These are phyloP conservation scores for Bruchidius siliquastri DNA, from an alignment of 2,888 invertebrate genomes.

Conservation along the genomic window DNA sequence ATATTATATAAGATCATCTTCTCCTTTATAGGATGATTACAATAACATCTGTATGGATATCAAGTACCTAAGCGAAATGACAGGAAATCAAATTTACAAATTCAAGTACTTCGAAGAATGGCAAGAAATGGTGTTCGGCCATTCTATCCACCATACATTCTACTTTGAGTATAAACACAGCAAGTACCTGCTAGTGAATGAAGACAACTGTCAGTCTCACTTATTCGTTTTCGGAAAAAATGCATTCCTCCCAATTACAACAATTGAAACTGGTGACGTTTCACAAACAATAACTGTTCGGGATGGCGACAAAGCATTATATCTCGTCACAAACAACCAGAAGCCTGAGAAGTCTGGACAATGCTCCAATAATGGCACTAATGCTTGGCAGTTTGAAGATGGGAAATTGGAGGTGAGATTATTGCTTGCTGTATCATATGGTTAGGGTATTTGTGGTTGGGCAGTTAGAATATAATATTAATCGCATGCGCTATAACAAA, in stretches of 20 bases:
- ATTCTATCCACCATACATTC: conserved; percentile 17
- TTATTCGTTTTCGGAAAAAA: conserved; percentile 45
- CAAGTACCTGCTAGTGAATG: conserved; percentile 45
- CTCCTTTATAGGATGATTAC: conserved; percentile 37
- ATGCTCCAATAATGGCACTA: conserved; percentile 40
- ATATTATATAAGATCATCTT: background rate
- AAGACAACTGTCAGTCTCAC: conserved; percentile 45
- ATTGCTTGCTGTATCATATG: too few relatives aligned
- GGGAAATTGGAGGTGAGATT: conserved; percentile 36
- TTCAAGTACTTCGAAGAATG: conserved; percentile 50
- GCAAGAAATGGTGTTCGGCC: conserved; percentile 29
- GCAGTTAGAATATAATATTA: too few relatives aligned
- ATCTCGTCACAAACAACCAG: conserved; percentile 40
- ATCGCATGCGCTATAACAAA: too few relatives aligned
- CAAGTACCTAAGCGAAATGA: conserved; percentile 30
- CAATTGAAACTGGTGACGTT: conserved; percentile 48
- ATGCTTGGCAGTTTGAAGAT: conserved; percentile 45
- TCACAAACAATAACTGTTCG: conserved; percentile 45
- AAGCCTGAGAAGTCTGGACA: background rate
- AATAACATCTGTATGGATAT: conserved; percentile 38
- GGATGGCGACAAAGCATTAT: conserved; percentile 34
- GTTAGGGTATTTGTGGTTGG: too few relatives aligned
- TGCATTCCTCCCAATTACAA: conserved; percentile 31
- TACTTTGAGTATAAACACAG: conserved; percentile 28
- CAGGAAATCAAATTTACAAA: conserved; percentile 45